Percentiles rank a stretch among this genome's conserved stretches.
Evolutionary conservation across 92 coral and sea anemone species (phyloP).

Genomic region (Epizoanthus scotinus): DNA sequence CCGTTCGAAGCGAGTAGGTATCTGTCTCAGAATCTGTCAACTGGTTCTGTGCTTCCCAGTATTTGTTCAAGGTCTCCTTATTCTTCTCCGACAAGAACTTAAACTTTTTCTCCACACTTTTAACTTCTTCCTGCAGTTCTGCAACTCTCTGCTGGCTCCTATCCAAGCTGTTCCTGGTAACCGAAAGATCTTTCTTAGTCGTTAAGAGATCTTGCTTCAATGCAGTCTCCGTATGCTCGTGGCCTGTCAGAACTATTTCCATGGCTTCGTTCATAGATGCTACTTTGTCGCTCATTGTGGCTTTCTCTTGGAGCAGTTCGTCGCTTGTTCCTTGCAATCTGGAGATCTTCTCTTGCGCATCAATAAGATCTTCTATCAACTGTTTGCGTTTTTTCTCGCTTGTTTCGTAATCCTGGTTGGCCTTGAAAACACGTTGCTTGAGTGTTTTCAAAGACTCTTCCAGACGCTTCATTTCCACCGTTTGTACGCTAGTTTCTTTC

Average conservation of each 20-base stretch:
- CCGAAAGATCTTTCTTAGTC: constrained; percentile 71
- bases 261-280: constrained; percentile 72
- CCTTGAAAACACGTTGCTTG: constrained; percentile 48
- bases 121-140: constrained; percentile 66
- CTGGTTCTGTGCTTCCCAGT: constrained; percentile 73
- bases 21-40: constrained; percentile 66
- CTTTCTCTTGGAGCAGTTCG: constrained; percentile 74
- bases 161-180: constrained; percentile 64
- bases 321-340: constrained; percentile 75
- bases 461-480: constrained; percentile 68
- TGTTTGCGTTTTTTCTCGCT: constrained; percentile 69
- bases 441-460: constrained; percentile 63
- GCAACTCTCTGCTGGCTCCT: constrained; percentile 70
- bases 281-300: constrained; percentile 57
- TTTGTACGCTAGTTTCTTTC: constrained; percentile 72
- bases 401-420: constrained; percentile 54
- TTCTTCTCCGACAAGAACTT: constrained; percentile 67
- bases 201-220: constrained; percentile 67
- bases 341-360: constrained; percentile 68
- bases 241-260: constrained; percentile 62
- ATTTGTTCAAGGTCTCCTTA: constrained; percentile 67
- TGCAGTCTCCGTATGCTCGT: constrained; percentile 63
- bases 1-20: constrained; percentile 61
- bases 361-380: constrained; percentile 61
- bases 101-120: constrained; percentile 60